These are phyloP conservation scores for Punctoribates punctum DNA, from an alignment of 2,888 invertebrate species.

Conservation along the genomic window DNA sequence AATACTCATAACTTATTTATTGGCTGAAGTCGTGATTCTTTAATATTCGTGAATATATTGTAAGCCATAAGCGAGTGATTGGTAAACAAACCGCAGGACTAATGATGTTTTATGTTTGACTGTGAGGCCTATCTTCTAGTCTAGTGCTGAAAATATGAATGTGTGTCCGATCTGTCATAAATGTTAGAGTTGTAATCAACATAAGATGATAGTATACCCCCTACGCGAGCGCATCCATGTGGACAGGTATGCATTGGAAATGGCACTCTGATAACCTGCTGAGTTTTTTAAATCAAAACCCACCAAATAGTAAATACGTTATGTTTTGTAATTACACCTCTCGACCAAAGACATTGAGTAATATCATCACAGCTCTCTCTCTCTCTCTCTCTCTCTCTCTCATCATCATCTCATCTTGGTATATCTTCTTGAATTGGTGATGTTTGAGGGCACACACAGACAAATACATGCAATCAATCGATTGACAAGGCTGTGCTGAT, in stretches of 20 bases:
- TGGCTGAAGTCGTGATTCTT: conserved; percentile 6
- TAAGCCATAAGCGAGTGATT: background rate
- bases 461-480: conserved; percentile 26
- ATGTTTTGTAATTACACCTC: conserved; percentile 17
- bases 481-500: conserved; percentile 2
- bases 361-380: conserved; percentile 1
- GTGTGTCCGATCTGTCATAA: conserved; percentile 22
- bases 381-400: conserved; percentile 22
- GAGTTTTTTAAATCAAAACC: conserved; percentile 28
- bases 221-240: background rate
- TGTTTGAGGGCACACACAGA: background rate
- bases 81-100: conserved; percentile 29
- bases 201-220: conserved; percentile 31
- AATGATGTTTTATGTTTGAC: conserved; percentile 14
- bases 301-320: conserved; percentile 21
- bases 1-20: conserved; percentile 17
- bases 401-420: background rate
- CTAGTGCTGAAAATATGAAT: background rate
- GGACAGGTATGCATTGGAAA: background rate
- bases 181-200: conserved; percentile 25
- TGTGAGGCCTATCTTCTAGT: background rate
- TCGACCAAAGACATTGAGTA: conserved; percentile 5
- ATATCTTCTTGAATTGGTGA: background rate
- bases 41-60: conserved; percentile 8
- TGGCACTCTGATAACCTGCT: conserved; percentile 13